Conservation (phyloP, 2,797 vertebrate species). For the Numenius phaeopus region DNA sequence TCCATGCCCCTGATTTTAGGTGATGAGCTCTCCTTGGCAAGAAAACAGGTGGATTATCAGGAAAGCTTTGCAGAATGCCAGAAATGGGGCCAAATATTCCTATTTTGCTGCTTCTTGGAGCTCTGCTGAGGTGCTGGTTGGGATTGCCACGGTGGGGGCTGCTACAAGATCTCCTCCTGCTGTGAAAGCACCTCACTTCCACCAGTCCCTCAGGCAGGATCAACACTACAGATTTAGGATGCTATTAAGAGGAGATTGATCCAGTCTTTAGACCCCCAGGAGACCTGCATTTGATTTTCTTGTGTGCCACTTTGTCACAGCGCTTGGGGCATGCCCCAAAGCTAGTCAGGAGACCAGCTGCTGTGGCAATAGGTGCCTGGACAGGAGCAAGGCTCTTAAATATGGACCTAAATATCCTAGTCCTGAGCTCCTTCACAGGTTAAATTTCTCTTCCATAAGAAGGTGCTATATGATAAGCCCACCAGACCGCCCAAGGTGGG, state of each 20-base stretch:
- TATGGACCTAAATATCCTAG: not conserved
- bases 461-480: not conserved
- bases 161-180: not conserved
- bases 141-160: not conserved
- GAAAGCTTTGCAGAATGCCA: not conserved
- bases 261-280: not conserved
- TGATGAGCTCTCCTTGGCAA: not conserved
- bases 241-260: not conserved
- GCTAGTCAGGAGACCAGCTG: not conserved
- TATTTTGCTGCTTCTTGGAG: not conserved
- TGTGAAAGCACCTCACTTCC: not conserved
- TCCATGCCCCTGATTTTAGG: not conserved
- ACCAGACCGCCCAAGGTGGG: fast-evolving
- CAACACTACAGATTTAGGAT: not conserved
- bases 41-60: not conserved
- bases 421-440: not conserved
- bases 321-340: not conserved
- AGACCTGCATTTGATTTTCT: not conserved
- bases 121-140: not conserved
- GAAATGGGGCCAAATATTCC: not conserved
- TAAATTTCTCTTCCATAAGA: not conserved
- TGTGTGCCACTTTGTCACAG: not conserved
- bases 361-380: not conserved
- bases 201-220: not conserved
- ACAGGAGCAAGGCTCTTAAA: not conserved